phyloP scores from a whole-genome alignment of 2,797 vertebrate species.

The Pangasius djambal region DNA sequence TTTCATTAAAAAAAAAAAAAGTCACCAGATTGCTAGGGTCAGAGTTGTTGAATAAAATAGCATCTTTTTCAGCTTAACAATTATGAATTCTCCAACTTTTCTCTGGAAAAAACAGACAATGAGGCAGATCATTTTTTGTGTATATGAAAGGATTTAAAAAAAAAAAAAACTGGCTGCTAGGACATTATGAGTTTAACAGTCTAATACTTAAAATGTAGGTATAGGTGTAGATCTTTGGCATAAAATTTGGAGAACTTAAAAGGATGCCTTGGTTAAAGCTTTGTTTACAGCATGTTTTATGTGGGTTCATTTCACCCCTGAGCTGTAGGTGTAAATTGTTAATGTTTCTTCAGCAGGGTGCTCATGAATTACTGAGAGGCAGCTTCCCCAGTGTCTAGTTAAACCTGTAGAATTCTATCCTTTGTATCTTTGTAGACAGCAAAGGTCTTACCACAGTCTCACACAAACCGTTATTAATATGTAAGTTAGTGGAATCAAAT shows the following conservation, averaged over 20 bases:
- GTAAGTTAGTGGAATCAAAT: not conserved
- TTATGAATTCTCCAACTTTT: not conserved
- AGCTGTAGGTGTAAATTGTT: conserved; percentile 53
- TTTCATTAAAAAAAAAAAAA: not conserved
- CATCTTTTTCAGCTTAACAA: not conserved
- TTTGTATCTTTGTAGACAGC: not conserved
- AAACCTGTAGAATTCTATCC: not conserved
- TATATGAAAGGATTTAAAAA: too few species aligned
- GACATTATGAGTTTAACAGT: not conserved
- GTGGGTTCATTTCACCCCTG: not conserved
- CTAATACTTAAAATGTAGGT: not conserved
- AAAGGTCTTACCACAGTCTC: not conserved
- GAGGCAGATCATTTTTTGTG: not conserved
- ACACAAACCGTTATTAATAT: not conserved
- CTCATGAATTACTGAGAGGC: conserved; percentile 60
- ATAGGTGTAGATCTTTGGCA: not conserved
- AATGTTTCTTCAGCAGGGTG: conserved; percentile 42
- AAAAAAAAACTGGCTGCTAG: too few species aligned
- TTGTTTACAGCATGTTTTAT: conserved; percentile 29
- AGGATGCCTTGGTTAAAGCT: not conserved
- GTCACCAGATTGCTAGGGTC: not conserved
- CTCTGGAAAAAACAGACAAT: not conserved
- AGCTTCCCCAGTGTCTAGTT: conserved; percentile 24
- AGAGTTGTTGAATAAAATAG: not conserved
- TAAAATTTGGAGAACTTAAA: not conserved